Base-by-base conservation (phyloP, 2,797 vertebrate species). In the Gallirallus australis region DNA sequence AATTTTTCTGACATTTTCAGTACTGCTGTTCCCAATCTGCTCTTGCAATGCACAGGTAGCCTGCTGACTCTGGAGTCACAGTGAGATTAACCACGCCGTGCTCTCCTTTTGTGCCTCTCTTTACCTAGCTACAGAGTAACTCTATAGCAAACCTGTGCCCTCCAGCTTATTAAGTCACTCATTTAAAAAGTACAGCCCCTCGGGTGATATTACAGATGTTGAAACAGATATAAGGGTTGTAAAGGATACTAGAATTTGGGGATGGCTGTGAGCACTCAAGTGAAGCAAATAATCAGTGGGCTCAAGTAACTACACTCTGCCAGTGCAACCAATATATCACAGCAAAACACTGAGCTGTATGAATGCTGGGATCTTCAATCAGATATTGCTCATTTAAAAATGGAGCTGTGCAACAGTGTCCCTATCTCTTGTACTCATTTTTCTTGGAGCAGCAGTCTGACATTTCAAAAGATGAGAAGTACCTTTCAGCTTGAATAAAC, bases 381-480 rank as follows among this genome's bases (percentile, higher is more conserved):
- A 94, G 89, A 93, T 95, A 88, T 25, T 90, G 82, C 82, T 85
- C 86, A 77, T 94, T 96, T 96, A 71, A 95, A 97, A 95, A 89
- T 90, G 87, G 91, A 97, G 70, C 91, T 80, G 86, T 89, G 91
- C 82, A 93, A 91, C 82, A 86, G 42, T 91, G 66, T 94, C 83
- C 77, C 86, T 93, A 70, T 95, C 84, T 92, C 59, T 88, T 93
- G 75, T 95, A 96, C 92, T 96, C 82, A 95, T 97, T 97, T 97
- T 97, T 92, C 85, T 97, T 89, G 93, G 82, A 95, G 82, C 53
- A 91, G 76, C 42, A n/a, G 63, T 54, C 84, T 97, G 97, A 97
- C 97, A 98, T 98, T 98, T 97, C 90, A 95, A 91, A 96, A 97
- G 96, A 97, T 95, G 97, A 98, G 96, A 97, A 96, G 89, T 71